These are phyloP conservation scores for Daboia siamensis DNA, from an alignment of 2,113 vertebrate genomes.

Conservation along the genomic window DNA sequence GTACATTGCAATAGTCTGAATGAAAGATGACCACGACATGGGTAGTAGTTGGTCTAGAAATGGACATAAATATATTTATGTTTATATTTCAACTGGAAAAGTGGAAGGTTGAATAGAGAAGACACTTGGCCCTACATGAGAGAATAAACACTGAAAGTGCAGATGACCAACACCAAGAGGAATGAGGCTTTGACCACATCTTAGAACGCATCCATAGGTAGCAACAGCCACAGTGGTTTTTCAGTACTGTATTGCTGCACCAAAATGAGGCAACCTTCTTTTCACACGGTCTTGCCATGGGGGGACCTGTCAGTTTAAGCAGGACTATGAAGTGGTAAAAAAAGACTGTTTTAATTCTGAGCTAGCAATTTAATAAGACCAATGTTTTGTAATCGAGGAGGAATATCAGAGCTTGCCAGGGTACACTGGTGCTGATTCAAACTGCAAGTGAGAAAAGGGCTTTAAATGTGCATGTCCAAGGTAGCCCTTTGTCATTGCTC, in stretches of 20 bases:
- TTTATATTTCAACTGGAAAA: background rate
- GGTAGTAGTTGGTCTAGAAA: no score
- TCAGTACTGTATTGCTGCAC: background rate
- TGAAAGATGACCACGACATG: background rate
- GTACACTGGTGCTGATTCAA: no score
- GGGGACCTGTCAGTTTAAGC: background rate
- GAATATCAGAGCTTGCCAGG: background rate
- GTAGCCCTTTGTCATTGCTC: background rate
- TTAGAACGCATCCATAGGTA: background rate
- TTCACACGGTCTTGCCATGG: background rate
- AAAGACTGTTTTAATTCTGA: background rate
- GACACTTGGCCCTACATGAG: background rate
- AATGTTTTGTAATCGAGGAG: background rate
- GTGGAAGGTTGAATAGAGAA: background rate
- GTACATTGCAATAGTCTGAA: background rate
- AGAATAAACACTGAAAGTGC: background rate
- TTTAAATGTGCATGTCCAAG: background rate
- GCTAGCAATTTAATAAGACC: background rate
- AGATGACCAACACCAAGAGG: background rate
- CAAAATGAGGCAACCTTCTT: background rate
- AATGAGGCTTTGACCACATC: background rate
- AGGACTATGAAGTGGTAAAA: background rate
- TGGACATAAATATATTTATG: no score
- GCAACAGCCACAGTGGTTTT: background rate
- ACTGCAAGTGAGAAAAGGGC: background rate